phyloP scores from a whole-genome alignment of 2,888 invertebrate species.

The Taenaris catops region DNA sequence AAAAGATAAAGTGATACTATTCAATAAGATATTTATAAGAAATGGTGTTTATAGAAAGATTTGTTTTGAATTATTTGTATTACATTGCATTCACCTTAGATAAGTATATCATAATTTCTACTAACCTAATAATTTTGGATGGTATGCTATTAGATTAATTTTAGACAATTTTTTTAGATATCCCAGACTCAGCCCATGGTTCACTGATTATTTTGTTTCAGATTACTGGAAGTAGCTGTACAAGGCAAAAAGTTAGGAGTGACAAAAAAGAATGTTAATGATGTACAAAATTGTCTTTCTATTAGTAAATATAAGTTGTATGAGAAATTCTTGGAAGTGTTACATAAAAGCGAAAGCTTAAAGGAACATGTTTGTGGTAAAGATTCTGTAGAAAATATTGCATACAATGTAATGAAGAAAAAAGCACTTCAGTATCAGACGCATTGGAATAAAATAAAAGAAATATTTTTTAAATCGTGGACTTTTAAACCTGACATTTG shows the following conservation, averaged over 20 bases:
- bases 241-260: conserved; percentile 89
- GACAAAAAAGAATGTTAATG: conserved; percentile 82
- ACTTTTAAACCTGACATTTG: conserved; percentile 76
- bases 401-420: conserved; percentile 60
- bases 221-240: conserved; percentile 85
- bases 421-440: conserved; percentile 40
- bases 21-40: too few relatives aligned
- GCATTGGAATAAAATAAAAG: conserved; percentile 64
- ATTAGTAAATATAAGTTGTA: conserved; percentile 79
- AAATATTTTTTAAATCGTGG: conserved; percentile 75
- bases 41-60: too few relatives aligned
- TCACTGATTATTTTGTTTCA: conserved; percentile 65
- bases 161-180: too few relatives aligned
- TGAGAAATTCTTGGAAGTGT: conserved; percentile 57
- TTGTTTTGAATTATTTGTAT: too few relatives aligned
- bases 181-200: too few relatives aligned
- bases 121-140: too few relatives aligned
- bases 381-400: conserved; percentile 30
- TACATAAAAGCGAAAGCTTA: conserved; percentile 41
- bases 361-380: conserved; percentile 31
- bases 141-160: too few relatives aligned
- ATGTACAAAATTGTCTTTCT: conserved; percentile 58
- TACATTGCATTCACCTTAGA: too few relatives aligned
- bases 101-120: too few relatives aligned
- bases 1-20: too few relatives aligned